Evolutionary conservation across 2,113 vertebrate species (phyloP).

Genomic region (Thermophis baileyi): DNA sequence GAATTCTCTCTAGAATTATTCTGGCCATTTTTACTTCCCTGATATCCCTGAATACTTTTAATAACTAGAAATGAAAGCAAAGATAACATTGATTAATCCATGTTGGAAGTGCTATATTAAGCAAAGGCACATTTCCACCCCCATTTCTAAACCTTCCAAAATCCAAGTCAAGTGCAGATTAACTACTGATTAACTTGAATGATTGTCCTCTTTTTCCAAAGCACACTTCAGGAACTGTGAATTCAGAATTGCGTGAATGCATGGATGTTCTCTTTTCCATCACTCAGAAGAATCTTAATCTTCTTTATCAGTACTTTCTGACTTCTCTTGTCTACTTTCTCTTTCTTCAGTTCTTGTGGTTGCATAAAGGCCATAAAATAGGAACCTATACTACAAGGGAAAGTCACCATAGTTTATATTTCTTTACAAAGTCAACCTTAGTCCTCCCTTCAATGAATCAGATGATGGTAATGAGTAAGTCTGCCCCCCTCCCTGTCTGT

Average conservation of each 20-base stretch:
- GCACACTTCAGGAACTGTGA: not conserved
- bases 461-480: not conserved
- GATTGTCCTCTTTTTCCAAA: not conserved
- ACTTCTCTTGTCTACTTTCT: not conserved
- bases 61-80: not conserved
- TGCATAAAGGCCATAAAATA: not conserved
- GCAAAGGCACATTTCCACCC: not conserved
- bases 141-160: not conserved
- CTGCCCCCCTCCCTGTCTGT: no score
- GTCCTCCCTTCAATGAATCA: not conserved
- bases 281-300: not conserved
- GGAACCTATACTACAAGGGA: not conserved
- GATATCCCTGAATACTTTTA: not conserved
- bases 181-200: not conserved
- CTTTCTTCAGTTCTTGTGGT: accelerated
- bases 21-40: not conserved
- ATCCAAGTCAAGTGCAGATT: not conserved
- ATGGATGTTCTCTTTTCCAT: not conserved
- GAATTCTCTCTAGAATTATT: not conserved
- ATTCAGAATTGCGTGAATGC: not conserved
- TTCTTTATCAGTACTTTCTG: constrained; percentile 4
- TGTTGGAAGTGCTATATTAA: not conserved
- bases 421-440: not conserved
- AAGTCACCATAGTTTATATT: not conserved
- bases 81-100: not conserved